Percentiles rank a stretch among this genome's conserved stretches.
These are phyloP conservation scores for Zygaena filipendulae DNA, from an alignment of 2,888 invertebrate species.

Conservation along the genomic window DNA sequence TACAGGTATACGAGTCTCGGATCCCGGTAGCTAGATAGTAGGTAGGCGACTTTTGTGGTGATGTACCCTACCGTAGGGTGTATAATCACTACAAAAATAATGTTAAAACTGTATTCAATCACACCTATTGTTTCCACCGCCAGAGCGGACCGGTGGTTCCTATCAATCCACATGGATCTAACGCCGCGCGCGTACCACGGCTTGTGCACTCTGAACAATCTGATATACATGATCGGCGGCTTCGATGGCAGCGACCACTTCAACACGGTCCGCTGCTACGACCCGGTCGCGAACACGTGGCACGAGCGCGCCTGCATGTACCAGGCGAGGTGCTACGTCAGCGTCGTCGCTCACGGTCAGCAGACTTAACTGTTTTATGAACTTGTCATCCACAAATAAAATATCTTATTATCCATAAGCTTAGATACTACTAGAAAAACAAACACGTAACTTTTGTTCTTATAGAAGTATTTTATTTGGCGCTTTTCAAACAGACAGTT, in stretches of 20 bases:
- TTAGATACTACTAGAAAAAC: too few species aligned
- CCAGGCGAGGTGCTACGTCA: conserved; percentile 82
- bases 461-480: not conserved
- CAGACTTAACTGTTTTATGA: conserved; percentile 1
- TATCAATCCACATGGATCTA: conserved; percentile 73
- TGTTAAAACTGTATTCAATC: too few species aligned
- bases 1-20: too few species aligned
- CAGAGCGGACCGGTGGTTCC: conserved; percentile 82
- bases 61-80: too few species aligned
- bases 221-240: conserved; percentile 85
- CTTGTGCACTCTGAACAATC: conserved; percentile 74
- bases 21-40: too few species aligned
- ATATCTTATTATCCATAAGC: not conserved
- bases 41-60: too few species aligned
- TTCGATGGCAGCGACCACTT: conserved; percentile 84
- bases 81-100: too few species aligned
- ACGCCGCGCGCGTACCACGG: conserved; percentile 84
- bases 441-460: not conserved
- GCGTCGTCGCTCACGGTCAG: conserved; percentile 74
- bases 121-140: conserved; percentile 11
- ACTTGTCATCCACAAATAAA: too few species aligned
- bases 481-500: not conserved
- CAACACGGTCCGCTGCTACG: conserved; percentile 82
- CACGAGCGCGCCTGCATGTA: conserved; percentile 83
- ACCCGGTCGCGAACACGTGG: conserved; percentile 82